Evolutionary conservation across 1,140 invertebrate species (phyloP).

Genomic region (Phenacoccus solenopsis): DNA sequence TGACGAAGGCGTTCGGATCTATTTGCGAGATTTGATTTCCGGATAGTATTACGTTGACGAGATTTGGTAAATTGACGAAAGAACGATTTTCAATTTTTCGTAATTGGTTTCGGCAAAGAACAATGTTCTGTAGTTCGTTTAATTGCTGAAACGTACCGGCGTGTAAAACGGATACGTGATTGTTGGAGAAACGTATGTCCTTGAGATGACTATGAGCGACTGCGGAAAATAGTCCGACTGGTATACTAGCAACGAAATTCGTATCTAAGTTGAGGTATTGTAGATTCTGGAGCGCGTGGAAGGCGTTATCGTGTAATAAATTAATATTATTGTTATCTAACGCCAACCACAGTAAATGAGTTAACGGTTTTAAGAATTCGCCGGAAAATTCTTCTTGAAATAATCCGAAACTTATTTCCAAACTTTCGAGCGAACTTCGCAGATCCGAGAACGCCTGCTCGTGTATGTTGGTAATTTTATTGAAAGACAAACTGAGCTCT

Average conservation of each 20-base stretch:
- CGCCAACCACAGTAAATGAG: constrained; percentile 65
- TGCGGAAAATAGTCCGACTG: constrained; percentile 49
- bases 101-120: constrained; percentile 57
- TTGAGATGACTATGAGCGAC: constrained; percentile 56
- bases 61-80: constrained; percentile 51
- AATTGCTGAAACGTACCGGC: constrained; percentile 50
- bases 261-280: constrained; percentile 77
- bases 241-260: constrained; percentile 54
- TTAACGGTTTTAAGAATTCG: constrained; percentile 52
- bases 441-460: constrained; percentile 60
- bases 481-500: constrained; percentile 79
- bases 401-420: constrained; percentile 74
- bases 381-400: constrained; percentile 63
- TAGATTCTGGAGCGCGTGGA: constrained; percentile 53
- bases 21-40: constrained; percentile 50
- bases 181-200: constrained; percentile 63
- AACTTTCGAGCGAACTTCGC: constrained; percentile 55
- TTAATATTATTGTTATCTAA: constrained; percentile 79
- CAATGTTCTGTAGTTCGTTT: constrained; percentile 50
- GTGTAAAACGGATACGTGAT: constrained; percentile 47
- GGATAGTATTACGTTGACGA: constrained; percentile 54
- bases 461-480: constrained; percentile 64
- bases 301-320: constrained; percentile 44
- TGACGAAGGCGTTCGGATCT: constrained; percentile 46
- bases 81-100: constrained; percentile 40